These are phyloP conservation scores for Podarcis raffonei DNA, from an alignment of 2,113 vertebrate species.

Conservation along the genomic window DNA sequence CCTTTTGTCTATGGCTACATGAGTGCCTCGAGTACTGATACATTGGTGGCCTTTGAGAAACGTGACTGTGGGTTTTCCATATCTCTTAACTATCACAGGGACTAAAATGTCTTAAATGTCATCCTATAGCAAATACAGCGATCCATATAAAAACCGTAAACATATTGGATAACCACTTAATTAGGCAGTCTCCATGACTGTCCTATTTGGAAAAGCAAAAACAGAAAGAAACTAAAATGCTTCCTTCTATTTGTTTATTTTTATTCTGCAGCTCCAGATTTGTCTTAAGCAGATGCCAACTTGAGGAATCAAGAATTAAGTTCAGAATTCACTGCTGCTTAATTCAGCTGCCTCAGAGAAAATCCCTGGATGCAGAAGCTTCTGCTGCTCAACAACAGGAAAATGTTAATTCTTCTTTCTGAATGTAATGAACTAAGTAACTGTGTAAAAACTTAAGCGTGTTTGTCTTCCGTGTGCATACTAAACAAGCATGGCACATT, in stretches of 20 bases:
- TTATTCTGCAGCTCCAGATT: conserved; percentile 10
- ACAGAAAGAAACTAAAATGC: not conserved
- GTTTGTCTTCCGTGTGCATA: not conserved
- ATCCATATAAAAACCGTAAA: no score
- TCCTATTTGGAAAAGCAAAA: not conserved
- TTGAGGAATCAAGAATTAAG: not conserved
- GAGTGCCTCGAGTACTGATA: no score
- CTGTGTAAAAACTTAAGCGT: not conserved
- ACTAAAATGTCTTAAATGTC: no score
- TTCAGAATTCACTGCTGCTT: not conserved
- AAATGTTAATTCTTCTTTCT: not conserved
- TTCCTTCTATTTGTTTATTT: not conserved
- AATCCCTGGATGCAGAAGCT: not conserved
- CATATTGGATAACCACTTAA: no score
- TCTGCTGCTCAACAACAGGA: not conserved
- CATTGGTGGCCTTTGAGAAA: no score
- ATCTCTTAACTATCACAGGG: no score
- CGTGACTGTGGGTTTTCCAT: no score
- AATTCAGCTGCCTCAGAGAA: not conserved
- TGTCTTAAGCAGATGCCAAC: not conserved
- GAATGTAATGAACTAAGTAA: not conserved
- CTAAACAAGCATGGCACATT: not conserved
- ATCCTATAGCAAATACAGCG: no score
- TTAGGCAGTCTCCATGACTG: not conserved
- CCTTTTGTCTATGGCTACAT: no score